Evolutionary conservation across 2,797 vertebrate species (phyloP).

Genomic region (Carcharodon carcharias): DNA sequence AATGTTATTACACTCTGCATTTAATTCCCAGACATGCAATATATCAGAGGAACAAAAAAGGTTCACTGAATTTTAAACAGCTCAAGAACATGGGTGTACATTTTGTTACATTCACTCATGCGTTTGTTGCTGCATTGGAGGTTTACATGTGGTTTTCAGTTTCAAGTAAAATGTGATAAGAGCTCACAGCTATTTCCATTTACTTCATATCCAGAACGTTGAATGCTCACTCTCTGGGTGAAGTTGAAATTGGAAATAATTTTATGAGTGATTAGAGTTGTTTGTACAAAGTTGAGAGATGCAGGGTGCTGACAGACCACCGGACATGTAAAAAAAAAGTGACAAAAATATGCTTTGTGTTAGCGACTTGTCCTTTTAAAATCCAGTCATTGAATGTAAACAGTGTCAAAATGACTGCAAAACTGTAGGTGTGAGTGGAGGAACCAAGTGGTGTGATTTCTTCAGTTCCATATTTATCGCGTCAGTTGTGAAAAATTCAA

Average conservation of each 20-base stretch:
- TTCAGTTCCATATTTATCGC: not conserved
- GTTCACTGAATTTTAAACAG: constrained; percentile 15
- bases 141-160: not conserved
- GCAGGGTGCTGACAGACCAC: not conserved
- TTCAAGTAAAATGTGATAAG: not conserved
- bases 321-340: not conserved
- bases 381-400: not conserved
- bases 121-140: not conserved
- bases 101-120: not conserved
- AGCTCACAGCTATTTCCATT: not conserved
- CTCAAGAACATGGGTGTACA: not conserved
- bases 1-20: not conserved
- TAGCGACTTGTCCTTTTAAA: not conserved
- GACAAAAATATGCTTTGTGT: not conserved
- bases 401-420: not conserved
- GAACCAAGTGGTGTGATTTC: not conserved
- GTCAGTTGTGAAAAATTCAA: not conserved
- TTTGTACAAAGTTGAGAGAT: not conserved
- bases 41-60: not conserved
- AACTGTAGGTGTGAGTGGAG: not conserved
- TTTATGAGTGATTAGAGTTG: not conserved
- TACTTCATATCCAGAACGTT: not conserved
- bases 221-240: not conserved
- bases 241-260: not conserved
- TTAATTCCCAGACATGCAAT: not conserved